These are phyloP conservation scores for Mya arenaria DNA, from an alignment of 1,140 invertebrate genomes.

Conservation along the genomic window DNA sequence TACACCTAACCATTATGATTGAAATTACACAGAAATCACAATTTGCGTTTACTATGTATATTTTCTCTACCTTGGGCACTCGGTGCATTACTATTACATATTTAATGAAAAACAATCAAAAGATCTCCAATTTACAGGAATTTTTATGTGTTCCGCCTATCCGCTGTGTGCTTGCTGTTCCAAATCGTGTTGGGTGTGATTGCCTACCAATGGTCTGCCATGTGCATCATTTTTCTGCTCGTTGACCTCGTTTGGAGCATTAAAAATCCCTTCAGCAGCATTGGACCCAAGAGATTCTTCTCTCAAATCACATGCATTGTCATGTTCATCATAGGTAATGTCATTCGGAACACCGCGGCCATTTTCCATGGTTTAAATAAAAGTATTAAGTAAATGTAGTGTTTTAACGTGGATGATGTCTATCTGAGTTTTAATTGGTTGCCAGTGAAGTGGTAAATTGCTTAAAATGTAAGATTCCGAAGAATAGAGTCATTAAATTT, in stretches of 20 bases:
- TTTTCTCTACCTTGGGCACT: not conserved
- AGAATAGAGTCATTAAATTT: no score
- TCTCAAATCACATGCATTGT: constrained; percentile 5
- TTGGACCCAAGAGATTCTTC: not conserved
- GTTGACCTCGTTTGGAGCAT: constrained; percentile 29
- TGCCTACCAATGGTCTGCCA: constrained; percentile 25
- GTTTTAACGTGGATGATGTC: no score
- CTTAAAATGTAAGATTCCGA: no score
- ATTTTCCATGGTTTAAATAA: no score
- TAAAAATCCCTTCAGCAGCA: constrained; percentile 22
- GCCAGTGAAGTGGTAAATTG: no score
- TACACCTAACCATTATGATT: no score
- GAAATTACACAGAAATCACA: not conserved
- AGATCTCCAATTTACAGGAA: not conserved
- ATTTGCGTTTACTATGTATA: not conserved
- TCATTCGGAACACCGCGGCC: no score
- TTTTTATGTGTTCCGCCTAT: not conserved
- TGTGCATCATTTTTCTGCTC: constrained; percentile 20
- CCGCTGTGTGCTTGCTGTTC: not conserved
- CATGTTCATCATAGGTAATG: constrained; percentile 5
- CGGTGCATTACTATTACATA: not conserved
- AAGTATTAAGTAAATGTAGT: no score
- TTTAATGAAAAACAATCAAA: no score
- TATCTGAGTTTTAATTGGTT: no score
- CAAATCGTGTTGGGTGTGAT: constrained; percentile 6